Evolutionary conservation across 2,888 invertebrate species (phyloP).

Genomic region (Mythimna albipuncta): DNA sequence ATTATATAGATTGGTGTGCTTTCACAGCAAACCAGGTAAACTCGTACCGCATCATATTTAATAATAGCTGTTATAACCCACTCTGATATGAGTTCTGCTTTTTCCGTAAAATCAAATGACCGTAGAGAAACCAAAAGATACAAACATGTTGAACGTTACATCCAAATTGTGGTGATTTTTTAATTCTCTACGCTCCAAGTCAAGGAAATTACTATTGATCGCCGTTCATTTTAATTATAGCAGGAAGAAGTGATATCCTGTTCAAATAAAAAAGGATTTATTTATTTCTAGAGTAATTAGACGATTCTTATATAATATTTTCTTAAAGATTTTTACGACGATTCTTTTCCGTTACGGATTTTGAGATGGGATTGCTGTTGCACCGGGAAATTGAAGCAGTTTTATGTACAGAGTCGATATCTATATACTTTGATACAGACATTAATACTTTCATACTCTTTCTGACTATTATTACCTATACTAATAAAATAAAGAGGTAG

Average conservation of each 20-base stretch:
- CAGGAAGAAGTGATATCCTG: conserved; percentile 48
- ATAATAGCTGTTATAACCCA: conserved; percentile 34
- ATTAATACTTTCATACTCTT: no score
- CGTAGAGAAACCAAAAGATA: conserved; percentile 51
- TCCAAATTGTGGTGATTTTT: conserved; percentile 65
- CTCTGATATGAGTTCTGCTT: conserved; percentile 43
- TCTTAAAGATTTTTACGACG: conserved; percentile 10
- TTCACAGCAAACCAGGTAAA: conserved; percentile 28
- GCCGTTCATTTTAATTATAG: conserved; percentile 32
- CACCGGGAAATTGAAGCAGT: conserved; percentile 11
- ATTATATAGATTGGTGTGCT: neutral
- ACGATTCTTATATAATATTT: conserved; percentile 2
- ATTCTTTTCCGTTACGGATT: conserved; percentile 29
- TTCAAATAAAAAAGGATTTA: conserved; percentile 43
- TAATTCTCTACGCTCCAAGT: conserved; percentile 59
- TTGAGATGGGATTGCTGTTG: neutral
- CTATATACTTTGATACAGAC: neutral
- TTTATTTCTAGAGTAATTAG: conserved; percentile 21
- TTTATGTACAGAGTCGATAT: neutral
- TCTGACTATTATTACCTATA: no score
- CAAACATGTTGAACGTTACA: conserved; percentile 43
- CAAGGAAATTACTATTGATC: conserved; percentile 46
- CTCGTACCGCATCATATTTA: conserved; percentile 32
- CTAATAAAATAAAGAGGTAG: no score
- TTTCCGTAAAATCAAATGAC: conserved; percentile 46